Evolutionary conservation across 2,797 vertebrate species (phyloP).

Genomic region (Apogon talboti): DNA sequence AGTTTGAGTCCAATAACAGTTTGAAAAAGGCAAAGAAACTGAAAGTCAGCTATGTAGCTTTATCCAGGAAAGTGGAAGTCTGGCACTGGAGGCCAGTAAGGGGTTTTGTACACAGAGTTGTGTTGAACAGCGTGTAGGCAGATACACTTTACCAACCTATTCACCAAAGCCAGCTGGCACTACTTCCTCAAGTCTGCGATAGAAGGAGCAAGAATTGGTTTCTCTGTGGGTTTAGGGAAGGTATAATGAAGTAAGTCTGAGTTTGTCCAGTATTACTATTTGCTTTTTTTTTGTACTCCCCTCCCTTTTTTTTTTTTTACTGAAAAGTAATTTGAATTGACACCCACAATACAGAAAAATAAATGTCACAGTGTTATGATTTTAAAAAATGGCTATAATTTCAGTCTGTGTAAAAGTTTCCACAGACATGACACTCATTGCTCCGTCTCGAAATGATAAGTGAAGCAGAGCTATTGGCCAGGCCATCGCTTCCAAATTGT

Average conservation of each 20-base stretch:
- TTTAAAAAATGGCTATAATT: constrained; percentile 1
- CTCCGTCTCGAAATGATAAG: constrained; percentile 32
- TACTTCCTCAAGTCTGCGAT: constrained; percentile 14
- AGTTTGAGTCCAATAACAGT: constrained; percentile 39
- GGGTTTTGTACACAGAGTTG: constrained; percentile 26
- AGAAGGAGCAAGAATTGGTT: constrained; percentile 34
- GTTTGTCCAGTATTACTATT: background rate
- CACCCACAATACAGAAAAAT: constrained; percentile 9
- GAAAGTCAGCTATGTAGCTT: constrained; percentile 19
- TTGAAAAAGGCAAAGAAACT: constrained; percentile 29
- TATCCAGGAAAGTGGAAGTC: constrained; percentile 34
- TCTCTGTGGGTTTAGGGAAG: constrained; percentile 20
- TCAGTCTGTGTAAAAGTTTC: constrained; percentile 10
- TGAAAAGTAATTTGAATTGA: constrained; percentile 13
- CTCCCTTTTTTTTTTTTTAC: background rate
- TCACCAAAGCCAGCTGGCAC: constrained; percentile 62
- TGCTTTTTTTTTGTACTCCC: too few relatives aligned
- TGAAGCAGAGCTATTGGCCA: constrained; percentile 24
- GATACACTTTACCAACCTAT: constrained; percentile 48
- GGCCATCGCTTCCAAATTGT: constrained; percentile 47
- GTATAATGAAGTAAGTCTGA: constrained; percentile 11
- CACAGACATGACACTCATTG: constrained; percentile 14
- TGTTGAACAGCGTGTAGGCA: constrained; percentile 47
- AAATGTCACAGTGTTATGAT: background rate
- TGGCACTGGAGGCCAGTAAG: constrained; percentile 52